Evolutionary conservation across 2,797 vertebrate species (phyloP).

Genomic region (Pipistrellus pygmaeus): DNA sequence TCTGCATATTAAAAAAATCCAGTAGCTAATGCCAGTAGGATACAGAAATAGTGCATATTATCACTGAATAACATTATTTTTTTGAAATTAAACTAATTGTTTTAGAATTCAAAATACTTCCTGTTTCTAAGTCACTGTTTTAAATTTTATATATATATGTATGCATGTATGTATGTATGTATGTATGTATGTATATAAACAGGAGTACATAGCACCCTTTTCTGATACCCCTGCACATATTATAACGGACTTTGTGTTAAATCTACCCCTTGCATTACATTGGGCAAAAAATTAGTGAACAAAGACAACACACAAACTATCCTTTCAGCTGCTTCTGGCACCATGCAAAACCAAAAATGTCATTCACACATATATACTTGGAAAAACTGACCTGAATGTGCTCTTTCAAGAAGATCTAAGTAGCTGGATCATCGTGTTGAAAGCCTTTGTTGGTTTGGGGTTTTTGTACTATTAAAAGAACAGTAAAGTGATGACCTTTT

Average conservation of each 20-base stretch:
- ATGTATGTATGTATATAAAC: background rate
- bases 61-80: background rate
- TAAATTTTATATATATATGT: background rate
- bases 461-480: constrained; percentile 54
- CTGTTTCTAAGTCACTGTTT: background rate
- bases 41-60: constrained; percentile 15
- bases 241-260: background rate
- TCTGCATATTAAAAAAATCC: constrained; percentile 3
- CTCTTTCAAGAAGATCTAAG: background rate
- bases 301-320: background rate
- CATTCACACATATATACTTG: background rate
- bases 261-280: background rate
- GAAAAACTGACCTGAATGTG: constrained; percentile 1
- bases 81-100: background rate
- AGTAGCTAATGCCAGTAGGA: background rate
- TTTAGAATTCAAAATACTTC: background rate
- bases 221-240: background rate
- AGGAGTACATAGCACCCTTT: background rate
- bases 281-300: background rate
- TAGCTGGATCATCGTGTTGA: background rate
- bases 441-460: background rate
- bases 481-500: background rate
- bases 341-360: background rate
- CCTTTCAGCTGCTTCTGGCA: background rate
- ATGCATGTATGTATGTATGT: background rate